Evolutionary conservation across 2,113 vertebrate genomes (phyloP).

Genomic region (Chinchilla lanigera): DNA sequence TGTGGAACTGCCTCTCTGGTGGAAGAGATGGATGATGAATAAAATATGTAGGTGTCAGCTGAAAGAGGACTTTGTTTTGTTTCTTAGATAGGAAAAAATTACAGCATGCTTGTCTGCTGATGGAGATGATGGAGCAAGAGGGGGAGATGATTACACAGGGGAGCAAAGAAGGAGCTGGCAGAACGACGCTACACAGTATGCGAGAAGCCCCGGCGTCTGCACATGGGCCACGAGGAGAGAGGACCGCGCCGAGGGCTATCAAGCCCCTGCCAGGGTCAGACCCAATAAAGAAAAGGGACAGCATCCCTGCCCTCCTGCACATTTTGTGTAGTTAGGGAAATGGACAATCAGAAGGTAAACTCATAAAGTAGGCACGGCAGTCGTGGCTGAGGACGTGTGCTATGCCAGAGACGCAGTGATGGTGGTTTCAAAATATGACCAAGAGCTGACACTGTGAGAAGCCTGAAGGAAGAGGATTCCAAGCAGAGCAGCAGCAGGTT

Average conservation of each 20-base stretch:
- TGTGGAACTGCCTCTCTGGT: neutral
- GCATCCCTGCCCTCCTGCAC: neutral
- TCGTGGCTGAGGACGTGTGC: neutral
- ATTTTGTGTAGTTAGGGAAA: neutral
- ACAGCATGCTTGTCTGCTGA: neutral
- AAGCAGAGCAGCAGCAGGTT: neutral
- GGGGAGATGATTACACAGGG: neutral
- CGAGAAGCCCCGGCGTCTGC: neutral
- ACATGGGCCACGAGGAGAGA: neutral
- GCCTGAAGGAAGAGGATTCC: neutral
- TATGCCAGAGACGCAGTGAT: neutral
- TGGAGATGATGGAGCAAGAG: neutral
- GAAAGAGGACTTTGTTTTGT: neutral
- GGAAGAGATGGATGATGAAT: neutral
- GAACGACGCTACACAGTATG: neutral
- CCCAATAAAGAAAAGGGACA: neutral
- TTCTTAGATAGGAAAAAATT: conserved; percentile 5
- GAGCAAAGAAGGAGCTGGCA: neutral
- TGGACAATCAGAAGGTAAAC: neutral
- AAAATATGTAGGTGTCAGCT: neutral
- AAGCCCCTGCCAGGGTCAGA: neutral
- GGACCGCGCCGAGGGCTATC: neutral
- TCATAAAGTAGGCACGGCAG: neutral
- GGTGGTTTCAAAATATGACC: neutral
- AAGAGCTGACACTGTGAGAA: neutral